Base-by-base conservation (phyloP, 2,113 vertebrate species). In the Arenaria interpres region DNA sequence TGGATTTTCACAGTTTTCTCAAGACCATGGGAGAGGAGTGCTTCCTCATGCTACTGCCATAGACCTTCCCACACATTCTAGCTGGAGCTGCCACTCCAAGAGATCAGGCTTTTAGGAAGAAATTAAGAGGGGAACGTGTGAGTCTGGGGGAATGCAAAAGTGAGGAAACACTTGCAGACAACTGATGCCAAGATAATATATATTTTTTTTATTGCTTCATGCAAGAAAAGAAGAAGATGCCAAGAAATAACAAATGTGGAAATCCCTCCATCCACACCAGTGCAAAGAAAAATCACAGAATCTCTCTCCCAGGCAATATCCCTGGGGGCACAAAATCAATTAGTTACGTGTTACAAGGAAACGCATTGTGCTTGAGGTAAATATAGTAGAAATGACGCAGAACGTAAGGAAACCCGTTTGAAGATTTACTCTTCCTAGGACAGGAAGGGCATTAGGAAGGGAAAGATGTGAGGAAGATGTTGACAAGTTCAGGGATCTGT, bases 371-470 rank as follows among this genome's bases (percentile, higher is more conserved):
- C 79, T 86, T 74, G 69, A 30, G 54, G 56, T 28, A 21, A 57
- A 33, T 9, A 7, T 9, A 77, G 37, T 64, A 86, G 76, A 87
- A 79, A 72, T 0, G 4, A 13, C 14, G 57, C 19, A 41, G 48
- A 68, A 67, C 1, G 0, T 4, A 5, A 37, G 69, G 33, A 41
- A 39, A 82, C 35, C 24, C 30, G 1, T 4, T 3, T 1, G 3
- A 37, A n/a, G 28, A 28, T 19, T 82, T 17, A 3, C 66, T 22
- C 28, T 59, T 91, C 69, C 27, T 12, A 5, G 12, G 50, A 18
- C 59, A 28, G 39, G 74, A 59, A 80, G 48, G 79, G 64, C 27
- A 13, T 37, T 2, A 51, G 37, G 56, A 45, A 51, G 72, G 17
- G 11, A 6, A 39, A 76, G 41, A 32, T 2, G 56, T 6, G 35